Evolutionary conservation across 2,888 invertebrate genomes (phyloP), one percentile per base, ranked within the genome.

Genomic region (Automeris io): DNA sequence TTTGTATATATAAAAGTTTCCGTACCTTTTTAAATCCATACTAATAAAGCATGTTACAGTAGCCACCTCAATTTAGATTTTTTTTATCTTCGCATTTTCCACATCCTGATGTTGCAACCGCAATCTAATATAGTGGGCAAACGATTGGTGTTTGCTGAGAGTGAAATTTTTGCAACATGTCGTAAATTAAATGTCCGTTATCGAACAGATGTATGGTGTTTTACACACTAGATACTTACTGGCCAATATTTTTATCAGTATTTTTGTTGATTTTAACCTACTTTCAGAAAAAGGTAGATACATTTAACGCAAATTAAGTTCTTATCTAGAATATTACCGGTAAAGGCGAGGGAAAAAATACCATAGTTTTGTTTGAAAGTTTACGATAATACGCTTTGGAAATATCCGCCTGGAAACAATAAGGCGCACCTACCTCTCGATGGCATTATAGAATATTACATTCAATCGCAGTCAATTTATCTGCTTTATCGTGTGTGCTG

Each of bases 391-490:
- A 52, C 60, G 37, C 43, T 57, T 53, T 47, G 51, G 55, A 56
- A 54, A 70, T 68, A 70, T 73, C 72, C 74, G 70, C 66, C 51
- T 68, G 63, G 70, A 70, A 68, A 78, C 76, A 75, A 76, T 74
- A 69, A 59, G 70, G 64, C 76, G 56, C 75, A 64, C 75, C 76
- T 73, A 61, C 12, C n/a, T 23, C 51, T 58, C 52, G 58, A 57
- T 61, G 53, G 49, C 58, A 62, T 72, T n/a, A 77, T 76, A 74
- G 72, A 71, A 75, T 70, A 61, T 60, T 61, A 60, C 57, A 55
- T 58, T 64, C 54, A 60, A 58, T 77, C 67, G 66, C 75, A 76
- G 78, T 72, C 73, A 70, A 77, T 81, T 80, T 77, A 74, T 70
- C 69, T 70, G 72, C 73, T 76, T 74, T 75, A 80, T 80, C 72